Base-by-base conservation (phyloP, 2,888 invertebrate species). In the Phaonia tiefii region DNA sequence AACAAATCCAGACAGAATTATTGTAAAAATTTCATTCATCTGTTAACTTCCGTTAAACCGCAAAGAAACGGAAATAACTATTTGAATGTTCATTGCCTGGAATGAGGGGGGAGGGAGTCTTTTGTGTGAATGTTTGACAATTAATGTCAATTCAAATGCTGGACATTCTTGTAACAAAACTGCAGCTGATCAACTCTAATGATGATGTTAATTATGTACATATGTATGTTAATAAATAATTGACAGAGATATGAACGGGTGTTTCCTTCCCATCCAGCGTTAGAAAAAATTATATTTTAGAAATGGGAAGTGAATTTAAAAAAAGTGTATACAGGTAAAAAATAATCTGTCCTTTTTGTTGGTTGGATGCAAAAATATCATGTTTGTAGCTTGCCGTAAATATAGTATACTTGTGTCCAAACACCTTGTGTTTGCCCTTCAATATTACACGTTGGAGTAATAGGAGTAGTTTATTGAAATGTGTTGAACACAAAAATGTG, bases 51-150 rank as follows among this genome's bases (percentile, higher is more conserved):
- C 81, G 81, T 67, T 69, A 39, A 63, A 72, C 15, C n/a, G 26
- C 1, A 25, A 75, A 67, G 81, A 81, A 78, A 75, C 81, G 81
- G 81, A 81, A 78, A 71, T 78, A 75, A 63, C 72, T 63, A 81
- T 81, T 63, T 78, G 71, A 78, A 74, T 78, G 71, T 46, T 63
- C 15, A 65, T 69, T 58, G n/a, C 49, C 44, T 20, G 37, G 20
- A 26, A 2, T 5, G 56, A 15, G 26, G 56, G 31, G 31, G 20
- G 17, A 17, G 17, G 60, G 31, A 15, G 31, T 15, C 60, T 60
- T 13, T 31, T 60, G 15, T 60, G 17, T 75, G 22, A n/a, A 37
- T 49, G 31, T 76, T 44, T 75, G 75, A 75, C 81, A 81, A 77
- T 80, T 73, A 71, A 71, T 67, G 25, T 77, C 66, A 54, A 75